These are phyloP conservation scores for Montipora efflorescens DNA, from an alignment of 64 coral and sea anemone species.

Conservation along the genomic window DNA sequence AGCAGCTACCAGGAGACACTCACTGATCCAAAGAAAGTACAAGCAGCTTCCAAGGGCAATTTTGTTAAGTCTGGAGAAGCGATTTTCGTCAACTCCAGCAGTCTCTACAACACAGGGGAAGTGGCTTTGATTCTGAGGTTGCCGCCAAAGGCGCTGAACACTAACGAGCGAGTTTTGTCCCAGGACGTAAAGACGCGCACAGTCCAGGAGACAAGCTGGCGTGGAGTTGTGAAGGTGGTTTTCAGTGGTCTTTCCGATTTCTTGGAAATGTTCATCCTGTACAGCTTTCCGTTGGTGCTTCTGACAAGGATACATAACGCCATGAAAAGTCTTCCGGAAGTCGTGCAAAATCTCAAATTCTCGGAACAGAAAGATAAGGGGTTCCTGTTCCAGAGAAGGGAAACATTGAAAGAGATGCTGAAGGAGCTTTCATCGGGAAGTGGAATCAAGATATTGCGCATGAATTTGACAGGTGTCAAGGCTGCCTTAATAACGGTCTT, in stretches of 20 bases:
- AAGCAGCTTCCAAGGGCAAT: neutral
- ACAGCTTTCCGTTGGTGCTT: constrained; percentile 73
- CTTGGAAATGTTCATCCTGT: constrained; percentile 60
- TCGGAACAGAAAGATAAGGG: constrained; percentile 11
- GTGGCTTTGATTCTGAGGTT: neutral
- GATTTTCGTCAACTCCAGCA: neutral
- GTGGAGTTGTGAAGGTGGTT: constrained; percentile 34
- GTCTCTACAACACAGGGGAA: neutral
- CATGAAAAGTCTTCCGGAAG: constrained; percentile 36
- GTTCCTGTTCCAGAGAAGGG: constrained; percentile 55
- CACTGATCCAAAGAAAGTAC: neutral
- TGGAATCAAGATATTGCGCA: constrained; percentile 73
- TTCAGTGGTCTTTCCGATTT: constrained; percentile 27
- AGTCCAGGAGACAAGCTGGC: constrained; percentile 1
- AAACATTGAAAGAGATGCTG: constrained; percentile 29
- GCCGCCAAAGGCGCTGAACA: neutral
- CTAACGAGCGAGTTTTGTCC: neutral
- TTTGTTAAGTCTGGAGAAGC: neutral
- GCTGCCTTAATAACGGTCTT: constrained; percentile 52
- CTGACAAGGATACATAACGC: constrained; percentile 77
- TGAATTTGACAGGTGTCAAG: constrained; percentile 70
- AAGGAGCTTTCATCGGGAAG: constrained; percentile 11
- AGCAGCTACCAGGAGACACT: constrained; percentile 30
- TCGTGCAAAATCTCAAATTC: constrained; percentile 67
- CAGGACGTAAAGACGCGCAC: neutral